Base-by-base conservation (phyloP, 64 coral and sea anemone species). In the Trachythela sp. region DNA sequence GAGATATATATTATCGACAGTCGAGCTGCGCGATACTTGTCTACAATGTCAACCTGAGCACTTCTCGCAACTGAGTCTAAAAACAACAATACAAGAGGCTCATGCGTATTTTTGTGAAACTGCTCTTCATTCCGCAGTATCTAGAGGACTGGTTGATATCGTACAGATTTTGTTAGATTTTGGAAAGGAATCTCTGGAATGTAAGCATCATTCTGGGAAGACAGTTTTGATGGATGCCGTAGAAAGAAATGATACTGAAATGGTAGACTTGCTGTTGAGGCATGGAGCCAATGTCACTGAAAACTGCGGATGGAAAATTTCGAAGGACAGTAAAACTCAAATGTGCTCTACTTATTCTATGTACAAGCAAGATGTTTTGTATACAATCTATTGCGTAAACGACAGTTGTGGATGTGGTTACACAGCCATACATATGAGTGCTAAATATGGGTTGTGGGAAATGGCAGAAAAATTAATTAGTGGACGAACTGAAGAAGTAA, bases 111-210 rank as follows among this genome's bases (percentile, higher is more conserved):
- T 38, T 36, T 80, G 2, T 36, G 75, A 80, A 30, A 80, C 75
- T 5, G 75, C 75, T 80, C 75, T 80, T 80, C 37, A 80, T 80
- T n/a, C 75, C 9, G 75, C 75, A 35, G 75, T 80, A 15, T 80
- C 75, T 22, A 80, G 37, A 39, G 33, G 75, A 15, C 75, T 37
- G 0, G 30, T 80, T 80, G 75, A 80, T 37, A 39, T 80, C 3
- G 75, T 80, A 4, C 26, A 80, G 30, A 35, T 80, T 35, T 80
- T 80, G 37, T 39, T 80, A 39, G 20, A 20, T 20, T 80, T 37
- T 80, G 75, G 37, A 35, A 80, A 80, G 13, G 31, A 35, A 15
- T 35, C 75, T 15, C 37, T 80, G 35, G 75, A 80, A 35, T 80
- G 75, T 36, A 35, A 15, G 30, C 75, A 80, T 36, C 37, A 37